Evolutionary conservation across 2,797 vertebrate genomes (phyloP), one percentile per base, ranked within the genome.

Genomic region (Sebastes oblongus): DNA sequence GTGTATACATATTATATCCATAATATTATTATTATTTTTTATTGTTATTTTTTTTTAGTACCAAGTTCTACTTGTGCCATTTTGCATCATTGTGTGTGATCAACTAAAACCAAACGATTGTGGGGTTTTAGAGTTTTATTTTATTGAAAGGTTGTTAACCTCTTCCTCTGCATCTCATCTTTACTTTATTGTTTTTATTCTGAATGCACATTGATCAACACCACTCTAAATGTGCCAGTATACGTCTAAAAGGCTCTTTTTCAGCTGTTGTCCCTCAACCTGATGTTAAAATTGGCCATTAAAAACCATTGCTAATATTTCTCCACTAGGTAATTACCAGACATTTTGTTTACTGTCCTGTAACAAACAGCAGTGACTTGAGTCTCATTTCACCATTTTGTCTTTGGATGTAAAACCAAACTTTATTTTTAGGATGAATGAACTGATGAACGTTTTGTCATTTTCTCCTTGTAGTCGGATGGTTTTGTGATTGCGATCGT

Each of bases 401-500:
- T 25, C 8, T 11, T 4, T 30, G 2, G 1, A 22, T 6, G 12
- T 4, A 29, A 77, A 20, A 6, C 24, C 22, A 12, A 39, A 39
- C 30, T 18, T 9, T 1, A 18, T 24, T 61, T 54, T 2, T 42
- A 20, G 20, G 22, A 22, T 4, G 8, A 36, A 30, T 50, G 4
- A 32, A 36, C 5, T 60, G 5, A 52, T 29, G 36, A 7, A 1
- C 6, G 36, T 66, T 13, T 8, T 73, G 8, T 46, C 1, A 3
- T 77, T 59, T 72, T 32, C 29, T 59, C 68, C 77, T 0, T 54
- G 1, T 71, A 99, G 98, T 96, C 97, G 0, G 94, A 94, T 1
- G 98, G 98, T 0, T 80, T 89, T 0, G 94, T 83, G n/a, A 96
- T 97, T 8, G 60, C 91, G 3, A 96, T 99, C 4, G 95, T 97